Percentiles rank a stretch among this genome's conserved stretches.
Evolutionary conservation across 2,888 invertebrate genomes (phyloP).

Genomic region (Apodemia hepburni): DNA sequence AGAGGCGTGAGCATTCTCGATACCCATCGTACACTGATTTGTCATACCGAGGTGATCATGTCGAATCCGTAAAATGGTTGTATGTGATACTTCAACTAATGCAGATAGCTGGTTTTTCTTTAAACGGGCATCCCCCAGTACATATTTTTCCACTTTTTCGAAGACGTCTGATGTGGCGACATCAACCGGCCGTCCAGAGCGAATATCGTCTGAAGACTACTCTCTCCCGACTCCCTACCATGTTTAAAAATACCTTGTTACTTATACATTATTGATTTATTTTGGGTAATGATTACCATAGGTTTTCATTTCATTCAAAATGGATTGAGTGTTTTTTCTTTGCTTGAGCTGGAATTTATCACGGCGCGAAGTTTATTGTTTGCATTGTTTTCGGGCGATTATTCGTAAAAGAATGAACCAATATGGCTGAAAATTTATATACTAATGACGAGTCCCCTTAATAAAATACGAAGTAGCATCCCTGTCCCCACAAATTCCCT

Average conservation of each 20-base stretch:
- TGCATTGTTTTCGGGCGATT: constrained; percentile 22
- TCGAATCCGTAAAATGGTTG: constrained; percentile 20
- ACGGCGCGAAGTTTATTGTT: too few species aligned
- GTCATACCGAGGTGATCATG: too few species aligned
- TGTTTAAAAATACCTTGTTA: too few species aligned
- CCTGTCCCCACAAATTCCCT: too few species aligned
- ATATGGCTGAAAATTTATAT: background rate
- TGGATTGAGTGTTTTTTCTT: too few species aligned
- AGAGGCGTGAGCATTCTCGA: too few species aligned
- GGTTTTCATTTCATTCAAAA: too few species aligned
- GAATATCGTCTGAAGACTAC: constrained; percentile 31
- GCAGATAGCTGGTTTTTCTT: constrained; percentile 26
- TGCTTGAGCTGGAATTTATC: too few species aligned
- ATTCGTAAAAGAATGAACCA: constrained; percentile 23
- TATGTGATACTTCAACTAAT: constrained; percentile 24
- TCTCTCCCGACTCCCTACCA: constrained; percentile 35
- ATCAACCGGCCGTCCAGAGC: too few species aligned
- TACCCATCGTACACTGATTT: too few species aligned
- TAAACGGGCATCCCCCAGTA: constrained; percentile 25
- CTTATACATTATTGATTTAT: too few species aligned
- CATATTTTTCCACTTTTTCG: constrained; percentile 17
- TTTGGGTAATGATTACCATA: too few species aligned
- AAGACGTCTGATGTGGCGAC: constrained; percentile 25
- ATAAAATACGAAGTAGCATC: background rate
- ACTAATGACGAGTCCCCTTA: background rate